Conservation (phyloP, 2,888 invertebrate species). For the Tanypteryx hageni region DNA sequence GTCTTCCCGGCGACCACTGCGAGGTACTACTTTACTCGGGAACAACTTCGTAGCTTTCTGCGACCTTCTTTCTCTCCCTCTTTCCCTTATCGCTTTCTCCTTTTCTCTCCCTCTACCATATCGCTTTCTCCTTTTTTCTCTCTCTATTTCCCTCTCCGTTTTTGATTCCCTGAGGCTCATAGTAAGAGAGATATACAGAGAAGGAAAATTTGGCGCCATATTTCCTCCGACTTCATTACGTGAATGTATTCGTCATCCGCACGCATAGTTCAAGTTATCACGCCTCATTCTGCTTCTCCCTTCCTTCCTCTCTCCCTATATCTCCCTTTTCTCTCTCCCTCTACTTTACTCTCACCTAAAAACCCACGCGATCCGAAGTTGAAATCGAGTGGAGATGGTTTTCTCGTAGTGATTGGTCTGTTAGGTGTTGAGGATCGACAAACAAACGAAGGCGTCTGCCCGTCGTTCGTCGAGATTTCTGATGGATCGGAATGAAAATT, state of each 20-base stretch:
- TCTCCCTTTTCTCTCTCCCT: not conserved
- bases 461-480: not conserved
- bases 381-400: too few species aligned
- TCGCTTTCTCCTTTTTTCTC: not conserved
- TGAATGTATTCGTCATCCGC: not conserved
- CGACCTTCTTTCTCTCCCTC: not conserved
- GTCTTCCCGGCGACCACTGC: too few species aligned
- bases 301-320: too few species aligned
- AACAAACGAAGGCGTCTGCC: not conserved
- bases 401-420: not conserved
- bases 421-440: not conserved
- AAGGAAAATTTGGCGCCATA: not conserved
- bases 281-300: too few species aligned
- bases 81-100: not conserved
- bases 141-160: not conserved
- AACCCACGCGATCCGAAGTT: not conserved
- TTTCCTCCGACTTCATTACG: slow-evolving; percentile 8
- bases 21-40: not conserved
- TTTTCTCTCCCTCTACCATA: not conserved
- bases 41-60: not conserved
- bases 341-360: not conserved
- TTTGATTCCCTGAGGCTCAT: not conserved
- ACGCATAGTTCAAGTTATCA: too few species aligned
- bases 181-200: too few species aligned
- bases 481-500: not conserved